Evolutionary conservation across 2,888 invertebrate genomes (phyloP).

Genomic region (Gnatocerus cornutus): DNA sequence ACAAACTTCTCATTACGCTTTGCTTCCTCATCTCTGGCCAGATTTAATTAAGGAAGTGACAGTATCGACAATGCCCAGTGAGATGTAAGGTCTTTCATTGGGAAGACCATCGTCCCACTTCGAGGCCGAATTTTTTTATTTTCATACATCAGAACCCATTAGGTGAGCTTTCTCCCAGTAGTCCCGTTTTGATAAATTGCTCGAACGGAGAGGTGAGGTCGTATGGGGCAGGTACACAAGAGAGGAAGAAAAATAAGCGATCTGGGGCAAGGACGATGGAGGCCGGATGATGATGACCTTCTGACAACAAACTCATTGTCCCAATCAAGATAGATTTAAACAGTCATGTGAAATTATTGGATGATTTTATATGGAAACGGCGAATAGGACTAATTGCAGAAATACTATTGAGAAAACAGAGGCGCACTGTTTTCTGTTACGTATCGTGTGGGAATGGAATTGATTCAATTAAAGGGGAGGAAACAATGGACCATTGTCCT

Average conservation of each 20-base stretch:
- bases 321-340: slow-evolving; percentile 47
- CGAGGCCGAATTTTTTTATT: slow-evolving; percentile 37
- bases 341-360: slow-evolving; percentile 43
- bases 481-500: slow-evolving; percentile 25
- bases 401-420: slow-evolving; percentile 8
- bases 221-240: slow-evolving; percentile 54
- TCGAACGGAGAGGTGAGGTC: slow-evolving; percentile 39
- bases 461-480: slow-evolving; percentile 25
- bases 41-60: slow-evolving; percentile 45
- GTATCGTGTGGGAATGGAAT: slow-evolving; percentile 13
- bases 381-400: slow-evolving; percentile 30
- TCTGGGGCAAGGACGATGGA: slow-evolving; percentile 50
- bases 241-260: slow-evolving; percentile 48
- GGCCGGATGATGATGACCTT: slow-evolving; percentile 45
- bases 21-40: slow-evolving; percentile 35
- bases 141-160: slow-evolving; percentile 38
- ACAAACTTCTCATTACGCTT: slow-evolving; percentile 27
- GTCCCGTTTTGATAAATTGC: slow-evolving; percentile 46
- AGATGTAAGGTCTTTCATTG: slow-evolving; percentile 32
- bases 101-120: slow-evolving; percentile 33
- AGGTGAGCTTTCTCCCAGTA: slow-evolving; percentile 34
- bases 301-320: slow-evolving; percentile 49
- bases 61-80: slow-evolving; percentile 10
- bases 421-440: slow-evolving; percentile 28
- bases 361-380: slow-evolving; percentile 37